These are phyloP conservation scores for Ernsta delagoae DNA, from an alignment of 2,888 invertebrate species.

Conservation along the genomic window DNA sequence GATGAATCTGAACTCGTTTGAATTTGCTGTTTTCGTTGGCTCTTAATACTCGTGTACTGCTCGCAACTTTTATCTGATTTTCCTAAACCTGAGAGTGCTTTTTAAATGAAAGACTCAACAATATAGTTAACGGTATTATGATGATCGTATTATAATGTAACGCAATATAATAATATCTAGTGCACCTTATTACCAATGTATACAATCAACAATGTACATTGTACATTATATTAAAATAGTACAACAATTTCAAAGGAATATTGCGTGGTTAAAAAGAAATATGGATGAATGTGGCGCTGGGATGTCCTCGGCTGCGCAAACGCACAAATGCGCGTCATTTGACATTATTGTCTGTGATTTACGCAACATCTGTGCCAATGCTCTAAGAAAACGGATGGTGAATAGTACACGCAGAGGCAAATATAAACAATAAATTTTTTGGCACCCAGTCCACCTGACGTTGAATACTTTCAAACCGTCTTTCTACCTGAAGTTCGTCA, in stretches of 20 bases:
- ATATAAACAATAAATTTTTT: slow-evolving; percentile 1
- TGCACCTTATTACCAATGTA: too few relatives aligned
- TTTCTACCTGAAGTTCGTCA: slow-evolving; percentile 4
- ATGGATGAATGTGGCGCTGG: slow-evolving; percentile 6
- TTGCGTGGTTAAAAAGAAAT: slow-evolving; percentile 11
- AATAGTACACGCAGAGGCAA: neutral
- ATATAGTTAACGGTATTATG: too few relatives aligned
- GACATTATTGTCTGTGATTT: slow-evolving; percentile 52
- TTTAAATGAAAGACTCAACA: too few relatives aligned
- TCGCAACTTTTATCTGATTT: neutral
- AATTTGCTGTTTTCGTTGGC: neutral
- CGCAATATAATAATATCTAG: too few relatives aligned
- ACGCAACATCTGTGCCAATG: slow-evolving; percentile 60
- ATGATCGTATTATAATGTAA: too few relatives aligned
- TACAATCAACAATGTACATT: too few relatives aligned
- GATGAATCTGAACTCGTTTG: neutral
- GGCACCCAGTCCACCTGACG: slow-evolving; percentile 1
- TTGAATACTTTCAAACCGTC: neutral
- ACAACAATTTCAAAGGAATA: too few relatives aligned
- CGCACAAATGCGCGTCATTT: slow-evolving; percentile 45
- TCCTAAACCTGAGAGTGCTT: too few relatives aligned
- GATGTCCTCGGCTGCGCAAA: slow-evolving; percentile 22
- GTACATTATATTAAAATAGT: too few relatives aligned
- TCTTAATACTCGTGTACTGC: neutral
- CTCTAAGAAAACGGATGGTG: slow-evolving; percentile 12